These are phyloP conservation scores for Bombus cullumanus DNA, from an alignment of 1,140 invertebrate species.

Conservation along the genomic window DNA sequence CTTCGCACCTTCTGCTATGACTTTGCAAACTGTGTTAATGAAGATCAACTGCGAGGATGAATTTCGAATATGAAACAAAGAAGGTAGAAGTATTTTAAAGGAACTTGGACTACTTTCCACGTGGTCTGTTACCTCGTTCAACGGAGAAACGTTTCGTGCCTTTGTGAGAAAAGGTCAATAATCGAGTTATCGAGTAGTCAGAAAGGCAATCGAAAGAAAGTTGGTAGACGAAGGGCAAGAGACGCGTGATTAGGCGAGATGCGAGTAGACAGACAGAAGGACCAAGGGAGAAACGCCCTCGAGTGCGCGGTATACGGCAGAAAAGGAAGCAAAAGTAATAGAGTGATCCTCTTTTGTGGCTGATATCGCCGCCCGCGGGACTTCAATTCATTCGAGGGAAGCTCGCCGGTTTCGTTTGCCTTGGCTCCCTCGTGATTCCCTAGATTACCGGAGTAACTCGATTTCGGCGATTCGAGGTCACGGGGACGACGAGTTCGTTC, in stretches of 20 bases:
- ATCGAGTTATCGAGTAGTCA: conserved; percentile 1
- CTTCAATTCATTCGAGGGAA: conserved; percentile 39
- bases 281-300: not conserved
- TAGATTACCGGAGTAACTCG: conserved; percentile 43
- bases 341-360: conserved; percentile 54
- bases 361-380: conserved; percentile 43
- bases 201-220: not conserved
- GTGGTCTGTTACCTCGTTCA: not conserved
- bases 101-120: not conserved
- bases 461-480: conserved; percentile 56
- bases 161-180: not conserved
- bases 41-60: not conserved
- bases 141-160: too few relatives aligned
- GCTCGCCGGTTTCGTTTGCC: conserved; percentile 44
- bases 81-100: not conserved
- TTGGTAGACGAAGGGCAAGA: not conserved
- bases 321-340: conserved; percentile 33
- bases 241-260: conserved; percentile 32
- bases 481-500: conserved; percentile 18
- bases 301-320: not conserved
- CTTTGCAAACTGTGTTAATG: not conserved
- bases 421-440: conserved; percentile 30
- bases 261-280: conserved; percentile 19
- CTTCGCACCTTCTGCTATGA: not conserved
- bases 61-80: not conserved